Base-by-base conservation (phyloP, 1,140 invertebrate genomes). In the Aphelenchoides avenae region DNA sequence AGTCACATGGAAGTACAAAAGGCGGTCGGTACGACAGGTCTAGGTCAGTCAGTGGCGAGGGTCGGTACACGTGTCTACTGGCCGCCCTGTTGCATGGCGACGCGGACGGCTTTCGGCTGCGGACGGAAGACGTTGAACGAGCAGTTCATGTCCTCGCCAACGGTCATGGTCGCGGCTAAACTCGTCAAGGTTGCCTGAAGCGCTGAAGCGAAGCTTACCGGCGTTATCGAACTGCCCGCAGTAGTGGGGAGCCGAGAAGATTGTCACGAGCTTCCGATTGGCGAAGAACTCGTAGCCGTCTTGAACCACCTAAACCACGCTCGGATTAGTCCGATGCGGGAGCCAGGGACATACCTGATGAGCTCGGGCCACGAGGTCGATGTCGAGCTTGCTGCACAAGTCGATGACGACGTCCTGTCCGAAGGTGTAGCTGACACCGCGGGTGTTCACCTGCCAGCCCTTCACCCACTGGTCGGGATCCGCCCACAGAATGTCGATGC, bases 201-300 rank as follows among this genome's bases (percentile, higher is more conserved):
- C 70, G 89, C 89, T n/a, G 86, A 86, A 27, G 86, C 88, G 2
- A n/a, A n/a, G 76, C 87, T 87, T 29, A 87, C 73, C 3, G 86
- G 87, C 3, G 87, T 85, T 54, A 87, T 73, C 64, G 86, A 84
- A n/a, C 91, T 83, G 80, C 95, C n/a, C n/a, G n/a, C n/a, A n/a
- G n/a, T n/a, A n/a, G n/a, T n/a, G n/a, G n/a, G n/a, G n/a, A n/a
- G n/a, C n/a, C n/a, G n/a, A n/a, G n/a, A n/a, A n/a, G n/a, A n/a
- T n/a, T n/a, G n/a, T n/a, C n/a, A n/a, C n/a, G 95, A 7, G 91
- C 91, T 79, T 95, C 95, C 79, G 95, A 96, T 79, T 95, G 91
- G 49, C n/a, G 22, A n/a, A n/a, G n/a, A n/a, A n/a, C n/a, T n/a
- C n/a, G n/a, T n/a, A n/a, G n/a, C n/a, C n/a, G n/a, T n/a, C 22